These are phyloP conservation scores for Erythrocercus mccallii DNA, from an alignment of 2,113 vertebrate species.

Conservation along the genomic window DNA sequence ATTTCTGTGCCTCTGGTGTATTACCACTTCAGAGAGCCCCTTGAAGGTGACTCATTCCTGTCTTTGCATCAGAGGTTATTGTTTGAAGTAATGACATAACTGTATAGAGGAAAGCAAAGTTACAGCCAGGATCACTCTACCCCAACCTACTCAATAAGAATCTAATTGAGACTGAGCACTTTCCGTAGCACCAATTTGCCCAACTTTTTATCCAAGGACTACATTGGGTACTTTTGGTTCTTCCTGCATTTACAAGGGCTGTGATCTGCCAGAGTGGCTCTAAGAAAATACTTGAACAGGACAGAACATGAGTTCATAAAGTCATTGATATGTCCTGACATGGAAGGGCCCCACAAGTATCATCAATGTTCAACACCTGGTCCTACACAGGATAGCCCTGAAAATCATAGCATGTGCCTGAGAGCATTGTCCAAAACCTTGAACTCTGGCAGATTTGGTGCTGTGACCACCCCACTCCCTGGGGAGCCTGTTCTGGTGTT, in stretches of 20 bases:
- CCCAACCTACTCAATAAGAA: not conserved
- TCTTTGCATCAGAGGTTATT: not conserved
- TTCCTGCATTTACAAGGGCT: not conserved
- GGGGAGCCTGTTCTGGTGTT: not conserved
- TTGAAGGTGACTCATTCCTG: not conserved
- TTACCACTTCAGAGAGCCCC: not conserved
- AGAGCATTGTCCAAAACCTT: not conserved
- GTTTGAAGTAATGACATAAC: not conserved
- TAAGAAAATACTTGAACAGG: not conserved
- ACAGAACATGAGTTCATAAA: not conserved
- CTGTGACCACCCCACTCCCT: not conserved
- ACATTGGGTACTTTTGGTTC: not conserved
- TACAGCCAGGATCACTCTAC: not conserved
- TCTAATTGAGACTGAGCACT: not conserved
- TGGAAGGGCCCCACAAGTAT: not conserved
- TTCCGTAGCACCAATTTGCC: not conserved
- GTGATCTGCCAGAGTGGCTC: not conserved
- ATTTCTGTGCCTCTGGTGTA: not conserved
- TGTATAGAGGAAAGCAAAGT: not conserved
- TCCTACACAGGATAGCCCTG: not conserved
- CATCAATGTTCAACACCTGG: rapidly evolving
- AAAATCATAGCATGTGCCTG: not conserved
- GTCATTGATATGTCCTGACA: not conserved
- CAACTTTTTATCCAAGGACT: not conserved
- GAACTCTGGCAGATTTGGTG: not conserved